phyloP scores from a whole-genome alignment of 1,140 invertebrate species.

The Mamestra configurata region DNA sequence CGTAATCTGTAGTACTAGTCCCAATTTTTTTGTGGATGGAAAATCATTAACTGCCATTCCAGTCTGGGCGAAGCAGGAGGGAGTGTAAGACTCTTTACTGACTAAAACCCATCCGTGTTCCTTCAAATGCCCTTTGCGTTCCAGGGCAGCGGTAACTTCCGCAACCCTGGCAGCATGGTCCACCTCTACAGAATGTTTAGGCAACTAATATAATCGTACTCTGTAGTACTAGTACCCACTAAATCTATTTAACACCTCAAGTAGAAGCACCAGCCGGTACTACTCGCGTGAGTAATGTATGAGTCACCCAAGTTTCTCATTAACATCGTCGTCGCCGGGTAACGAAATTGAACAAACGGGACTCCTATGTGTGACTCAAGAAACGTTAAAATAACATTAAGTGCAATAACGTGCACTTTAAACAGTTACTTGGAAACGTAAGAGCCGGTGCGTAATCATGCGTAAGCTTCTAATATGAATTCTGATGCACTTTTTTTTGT shows the following conservation, averaged over 20 bases:
- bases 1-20: too few relatives aligned
- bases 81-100: too few relatives aligned
- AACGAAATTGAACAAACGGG: slow-evolving; percentile 53
- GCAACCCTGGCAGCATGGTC: too few relatives aligned
- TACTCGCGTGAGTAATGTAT: slow-evolving; percentile 62
- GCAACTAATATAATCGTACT: background rate
- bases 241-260: slow-evolving; percentile 20
- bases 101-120: too few relatives aligned
- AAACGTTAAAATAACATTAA: slow-evolving; percentile 45
- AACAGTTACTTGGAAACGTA: slow-evolving; percentile 15
- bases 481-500: slow-evolving; percentile 2
- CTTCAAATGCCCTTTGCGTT: too few relatives aligned
- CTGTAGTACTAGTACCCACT: background rate
- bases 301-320: slow-evolving; percentile 68
- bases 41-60: too few relatives aligned
- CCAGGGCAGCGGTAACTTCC: too few relatives aligned
- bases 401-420: slow-evolving; percentile 24
- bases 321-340: slow-evolving; percentile 52
- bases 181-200: background rate
- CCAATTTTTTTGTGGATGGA: too few relatives aligned
- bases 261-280: background rate
- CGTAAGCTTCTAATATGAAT: slow-evolving; percentile 36
- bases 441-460: slow-evolving; percentile 16
- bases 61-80: too few relatives aligned
- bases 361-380: slow-evolving; percentile 30